Conservation (phyloP, 2,888 invertebrate genomes). For the Philaethria dido region DNA sequence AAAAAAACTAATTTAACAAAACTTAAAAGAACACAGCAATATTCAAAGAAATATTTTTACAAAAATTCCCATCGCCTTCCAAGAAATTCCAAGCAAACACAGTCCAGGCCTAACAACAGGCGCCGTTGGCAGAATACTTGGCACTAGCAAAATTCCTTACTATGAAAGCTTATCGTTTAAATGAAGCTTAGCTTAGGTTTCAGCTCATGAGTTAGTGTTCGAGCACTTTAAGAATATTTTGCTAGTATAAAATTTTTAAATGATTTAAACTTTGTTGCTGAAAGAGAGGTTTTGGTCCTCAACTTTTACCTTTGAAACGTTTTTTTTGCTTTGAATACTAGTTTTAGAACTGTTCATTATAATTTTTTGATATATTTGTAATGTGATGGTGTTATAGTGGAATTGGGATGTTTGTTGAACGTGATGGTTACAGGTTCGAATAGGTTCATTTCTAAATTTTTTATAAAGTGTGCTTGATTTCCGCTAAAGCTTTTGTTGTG, state of each 20-base stretch:
- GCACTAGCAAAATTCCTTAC: conserved; percentile 41
- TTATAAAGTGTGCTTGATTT: too few relatives aligned
- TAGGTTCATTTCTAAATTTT: too few relatives aligned
- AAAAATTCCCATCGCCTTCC: not conserved
- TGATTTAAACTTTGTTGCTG: conserved; percentile 18
- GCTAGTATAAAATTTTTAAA: conserved; percentile 18
- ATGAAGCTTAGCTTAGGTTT: conserved; percentile 43
- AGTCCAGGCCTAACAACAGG: conserved; percentile 28
- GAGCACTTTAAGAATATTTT: conserved; percentile 18
- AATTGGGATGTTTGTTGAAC: too few relatives aligned
- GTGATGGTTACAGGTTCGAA: too few relatives aligned
- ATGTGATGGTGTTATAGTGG: not conserved
- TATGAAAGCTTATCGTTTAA: conserved; percentile 38
- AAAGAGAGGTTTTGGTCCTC: conserved; percentile 3
- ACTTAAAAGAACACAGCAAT: too few relatives aligned
- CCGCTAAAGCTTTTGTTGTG: too few relatives aligned
- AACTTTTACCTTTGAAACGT: conserved; percentile 17
- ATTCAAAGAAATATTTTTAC: not conserved
- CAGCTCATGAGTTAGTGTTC: conserved; percentile 32
- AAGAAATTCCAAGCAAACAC: conserved; percentile 30
- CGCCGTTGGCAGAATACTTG: conserved; percentile 35
- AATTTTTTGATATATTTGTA: not conserved
- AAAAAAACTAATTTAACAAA: too few relatives aligned
- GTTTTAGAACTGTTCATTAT: not conserved
- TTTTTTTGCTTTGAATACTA: conserved; percentile 11